phyloP scores from a whole-genome alignment of 2,113 vertebrate species.

The Saguinus imperator region DNA sequence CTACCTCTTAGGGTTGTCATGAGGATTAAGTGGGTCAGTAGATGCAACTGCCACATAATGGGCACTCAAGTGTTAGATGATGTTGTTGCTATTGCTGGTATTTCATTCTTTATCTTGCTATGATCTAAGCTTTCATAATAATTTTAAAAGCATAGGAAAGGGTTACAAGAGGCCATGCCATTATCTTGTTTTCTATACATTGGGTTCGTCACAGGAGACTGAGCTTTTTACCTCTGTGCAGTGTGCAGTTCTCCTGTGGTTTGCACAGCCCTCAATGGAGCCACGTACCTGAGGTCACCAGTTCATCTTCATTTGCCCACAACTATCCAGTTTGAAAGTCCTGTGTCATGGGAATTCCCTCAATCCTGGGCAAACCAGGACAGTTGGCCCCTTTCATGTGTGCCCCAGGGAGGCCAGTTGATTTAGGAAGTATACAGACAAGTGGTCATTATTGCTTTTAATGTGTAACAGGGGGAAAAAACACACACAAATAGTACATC shows the following conservation, averaged over 20 bases:
- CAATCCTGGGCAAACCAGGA: no score
- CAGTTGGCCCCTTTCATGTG: background rate
- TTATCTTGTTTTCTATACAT: background rate
- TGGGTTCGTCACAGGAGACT: background rate
- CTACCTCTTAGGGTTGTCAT: background rate
- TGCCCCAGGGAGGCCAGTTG: background rate
- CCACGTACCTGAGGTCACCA: background rate
- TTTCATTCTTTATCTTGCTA: background rate
- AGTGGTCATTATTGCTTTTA: background rate
- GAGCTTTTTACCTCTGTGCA: no score
- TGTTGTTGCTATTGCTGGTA: background rate
- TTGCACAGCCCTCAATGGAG: background rate
- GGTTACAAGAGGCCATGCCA: background rate
- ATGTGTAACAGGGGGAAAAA: background rate
- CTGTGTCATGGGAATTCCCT: background rate
- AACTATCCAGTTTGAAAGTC: background rate
- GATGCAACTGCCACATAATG: rapidly evolving
- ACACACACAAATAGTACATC: background rate
- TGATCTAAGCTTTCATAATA: background rate
- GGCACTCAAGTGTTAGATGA: background rate
- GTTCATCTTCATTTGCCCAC: background rate
- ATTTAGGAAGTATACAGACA: background rate
- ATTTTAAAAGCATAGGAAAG: background rate
- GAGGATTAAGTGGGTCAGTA: background rate
- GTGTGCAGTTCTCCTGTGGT: background rate